Percentiles rank a stretch among this genome's conserved stretches.
These are phyloP conservation scores for Bugula neritina DNA, from an alignment of 2,888 invertebrate genomes.

Conservation along the genomic window DNA sequence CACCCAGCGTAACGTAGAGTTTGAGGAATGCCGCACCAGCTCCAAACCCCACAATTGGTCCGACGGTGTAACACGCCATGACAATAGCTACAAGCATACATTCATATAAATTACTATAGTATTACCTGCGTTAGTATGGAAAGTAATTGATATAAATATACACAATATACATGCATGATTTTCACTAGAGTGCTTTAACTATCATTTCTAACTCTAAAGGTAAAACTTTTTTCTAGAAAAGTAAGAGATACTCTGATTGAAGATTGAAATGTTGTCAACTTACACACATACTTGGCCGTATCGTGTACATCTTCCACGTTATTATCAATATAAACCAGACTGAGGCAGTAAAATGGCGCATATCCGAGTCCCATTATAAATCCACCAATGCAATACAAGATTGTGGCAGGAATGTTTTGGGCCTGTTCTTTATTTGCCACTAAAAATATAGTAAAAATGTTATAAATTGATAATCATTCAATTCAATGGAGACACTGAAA, in stretches of 20 bases:
- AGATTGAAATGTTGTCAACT: too few relatives aligned
- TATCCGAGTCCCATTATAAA: conserved; percentile 15
- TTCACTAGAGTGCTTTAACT: too few relatives aligned
- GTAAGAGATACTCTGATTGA: too few relatives aligned
- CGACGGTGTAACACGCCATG: background rate
- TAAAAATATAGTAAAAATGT: too few relatives aligned
- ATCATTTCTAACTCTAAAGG: too few relatives aligned
- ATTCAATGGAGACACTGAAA: too few relatives aligned
- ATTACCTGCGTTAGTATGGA: too few relatives aligned
- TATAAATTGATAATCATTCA: too few relatives aligned
- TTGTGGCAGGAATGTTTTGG: background rate
- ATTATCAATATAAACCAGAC: conserved; percentile 11
- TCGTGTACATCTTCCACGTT: conserved; percentile 6
- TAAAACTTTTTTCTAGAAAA: too few relatives aligned
- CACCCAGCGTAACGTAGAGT: conserved; percentile 12
- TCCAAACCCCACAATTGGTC: conserved; percentile 12
- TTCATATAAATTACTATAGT: too few relatives aligned
- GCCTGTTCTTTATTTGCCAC: background rate
- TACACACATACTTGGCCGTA: background rate
- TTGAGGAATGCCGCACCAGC: conserved; percentile 1
- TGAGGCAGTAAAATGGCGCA: conserved; percentile 1
- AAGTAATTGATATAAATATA: too few relatives aligned
- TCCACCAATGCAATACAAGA: background rate
- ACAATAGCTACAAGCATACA: background rate
- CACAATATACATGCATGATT: too few relatives aligned